These are phyloP conservation scores for Mastomys coucha DNA, from an alignment of 2,113 vertebrate species.

Conservation along the genomic window DNA sequence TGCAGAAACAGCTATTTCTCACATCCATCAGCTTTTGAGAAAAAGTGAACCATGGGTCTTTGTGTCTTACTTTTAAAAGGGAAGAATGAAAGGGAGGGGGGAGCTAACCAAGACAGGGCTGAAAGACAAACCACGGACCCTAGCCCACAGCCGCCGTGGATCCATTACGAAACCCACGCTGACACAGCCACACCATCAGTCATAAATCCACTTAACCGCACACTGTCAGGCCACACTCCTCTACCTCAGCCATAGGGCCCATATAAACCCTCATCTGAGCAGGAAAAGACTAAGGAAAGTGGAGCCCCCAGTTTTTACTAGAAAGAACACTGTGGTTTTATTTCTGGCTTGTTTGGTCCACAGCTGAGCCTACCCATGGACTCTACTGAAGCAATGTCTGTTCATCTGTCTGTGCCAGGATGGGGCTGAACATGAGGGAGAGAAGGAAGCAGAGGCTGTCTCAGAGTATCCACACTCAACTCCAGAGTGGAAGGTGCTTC, in stretches of 20 bases:
- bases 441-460: neutral
- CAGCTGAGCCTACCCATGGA: constrained; percentile 74
- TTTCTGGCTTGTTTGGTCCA: constrained; percentile 53
- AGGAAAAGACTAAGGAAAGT: constrained; percentile 1
- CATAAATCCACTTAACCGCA: constrained; percentile 65
- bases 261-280: constrained; percentile 33
- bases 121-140: neutral
- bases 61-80: neutral
- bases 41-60: neutral
- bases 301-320: constrained; percentile 19
- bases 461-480: neutral
- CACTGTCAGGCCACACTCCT: constrained; percentile 30
- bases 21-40: neutral
- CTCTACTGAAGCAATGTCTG: constrained; percentile 35
- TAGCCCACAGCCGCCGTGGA: neutral
- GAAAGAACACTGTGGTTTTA: constrained; percentile 52
- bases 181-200: constrained; percentile 35
- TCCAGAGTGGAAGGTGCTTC: neutral
- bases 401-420: constrained; percentile 71
- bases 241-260: constrained; percentile 30
- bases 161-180: constrained; percentile 25
- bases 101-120: constrained; percentile 4
- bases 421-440: neutral
- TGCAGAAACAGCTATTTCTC: neutral
- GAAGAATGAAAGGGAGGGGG: neutral